Evolutionary conservation across 1,140 invertebrate genomes (phyloP).

Genomic region (Eumeta japonica): DNA sequence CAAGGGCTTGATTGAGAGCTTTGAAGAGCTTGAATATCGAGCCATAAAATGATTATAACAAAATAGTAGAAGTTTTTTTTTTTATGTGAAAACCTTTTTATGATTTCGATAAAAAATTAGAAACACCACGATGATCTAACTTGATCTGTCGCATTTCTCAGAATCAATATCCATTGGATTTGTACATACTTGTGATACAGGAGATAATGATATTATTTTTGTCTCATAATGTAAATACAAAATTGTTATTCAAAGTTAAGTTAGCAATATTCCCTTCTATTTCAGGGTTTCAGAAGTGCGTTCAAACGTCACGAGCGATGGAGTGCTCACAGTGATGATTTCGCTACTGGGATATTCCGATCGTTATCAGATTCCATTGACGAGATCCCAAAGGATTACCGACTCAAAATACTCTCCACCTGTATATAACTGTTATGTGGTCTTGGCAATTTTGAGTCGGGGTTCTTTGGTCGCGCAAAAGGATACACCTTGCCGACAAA

Average conservation of each 20-base stretch:
- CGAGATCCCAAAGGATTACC: slow-evolving; percentile 36
- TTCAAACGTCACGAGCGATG: slow-evolving; percentile 49
- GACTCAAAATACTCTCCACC: slow-evolving; percentile 18
- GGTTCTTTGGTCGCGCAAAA: slow-evolving; percentile 52
- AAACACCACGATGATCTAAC: too few relatives aligned
- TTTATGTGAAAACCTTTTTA: too few relatives aligned
- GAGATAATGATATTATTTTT: too few relatives aligned
- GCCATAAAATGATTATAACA: too few relatives aligned
- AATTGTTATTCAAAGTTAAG: neutral
- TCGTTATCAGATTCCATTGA: slow-evolving; percentile 28
- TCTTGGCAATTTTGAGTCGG: slow-evolving; percentile 43
- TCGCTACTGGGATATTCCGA: slow-evolving; percentile 41
- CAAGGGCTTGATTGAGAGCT: too few relatives aligned
- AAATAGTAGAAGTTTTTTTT: too few relatives aligned
- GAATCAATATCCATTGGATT: too few relatives aligned
- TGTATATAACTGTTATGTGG: slow-evolving; percentile 46
- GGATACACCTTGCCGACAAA: slow-evolving; percentile 45
- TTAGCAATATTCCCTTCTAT: slow-evolving; percentile 8
- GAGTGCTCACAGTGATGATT: slow-evolving; percentile 45
- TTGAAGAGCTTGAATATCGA: too few relatives aligned
- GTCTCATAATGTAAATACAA: too few relatives aligned
- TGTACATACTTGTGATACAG: too few relatives aligned
- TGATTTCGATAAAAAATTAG: too few relatives aligned
- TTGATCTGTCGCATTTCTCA: too few relatives aligned
- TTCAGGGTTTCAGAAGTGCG: slow-evolving; percentile 53